These are phyloP conservation scores for Alosa alosa DNA, from an alignment of 2,113 vertebrate genomes.

Conservation along the genomic window DNA sequence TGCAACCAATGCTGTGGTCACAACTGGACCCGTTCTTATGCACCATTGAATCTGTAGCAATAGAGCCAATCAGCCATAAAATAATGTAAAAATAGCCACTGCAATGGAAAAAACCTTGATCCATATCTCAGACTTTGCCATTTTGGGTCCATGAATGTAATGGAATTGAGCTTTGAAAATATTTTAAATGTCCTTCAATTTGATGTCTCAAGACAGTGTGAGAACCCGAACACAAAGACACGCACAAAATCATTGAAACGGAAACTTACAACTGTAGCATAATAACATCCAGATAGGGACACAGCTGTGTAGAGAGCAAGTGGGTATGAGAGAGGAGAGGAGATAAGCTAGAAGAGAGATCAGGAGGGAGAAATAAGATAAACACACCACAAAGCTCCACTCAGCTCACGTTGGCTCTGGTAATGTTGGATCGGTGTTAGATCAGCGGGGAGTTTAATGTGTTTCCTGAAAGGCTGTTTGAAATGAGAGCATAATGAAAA, in stretches of 20 bases:
- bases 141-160: no score
- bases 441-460: conserved; percentile 49
- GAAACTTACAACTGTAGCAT: neutral
- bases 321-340: neutral
- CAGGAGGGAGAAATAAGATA: neutral
- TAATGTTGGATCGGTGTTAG: conserved; percentile 56
- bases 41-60: no score
- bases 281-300: neutral
- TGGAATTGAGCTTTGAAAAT: no score
- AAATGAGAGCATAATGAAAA: conserved; percentile 68
- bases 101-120: no score
- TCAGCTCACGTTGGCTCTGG: neutral
- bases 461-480: conserved; percentile 63
- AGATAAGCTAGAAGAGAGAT: neutral
- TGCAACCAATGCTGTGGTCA: no score
- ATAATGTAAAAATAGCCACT: no score
- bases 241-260: no score
- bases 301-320: neutral
- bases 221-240: neutral
- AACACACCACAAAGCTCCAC: neutral
- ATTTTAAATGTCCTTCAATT: no score
- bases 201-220: no score
- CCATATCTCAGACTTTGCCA: no score
- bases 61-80: no score
- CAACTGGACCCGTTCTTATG: no score